Evolutionary conservation across 2,113 vertebrate species (phyloP).

Genomic region (Jaculus jaculus): DNA sequence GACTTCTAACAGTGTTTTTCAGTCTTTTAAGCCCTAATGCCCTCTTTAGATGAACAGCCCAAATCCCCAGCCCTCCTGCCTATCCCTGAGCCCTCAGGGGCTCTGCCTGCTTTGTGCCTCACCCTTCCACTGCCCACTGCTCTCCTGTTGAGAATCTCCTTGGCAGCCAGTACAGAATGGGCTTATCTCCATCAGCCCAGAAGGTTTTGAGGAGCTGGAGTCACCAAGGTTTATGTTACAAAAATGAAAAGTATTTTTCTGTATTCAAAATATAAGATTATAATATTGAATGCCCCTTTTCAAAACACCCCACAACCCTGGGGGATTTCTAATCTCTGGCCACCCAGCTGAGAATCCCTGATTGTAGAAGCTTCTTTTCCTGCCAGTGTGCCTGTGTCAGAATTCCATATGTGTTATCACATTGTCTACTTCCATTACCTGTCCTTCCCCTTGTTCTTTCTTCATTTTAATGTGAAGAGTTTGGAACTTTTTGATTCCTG

Average conservation of each 20-base stretch:
- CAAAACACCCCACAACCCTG: neutral
- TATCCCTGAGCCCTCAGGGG: neutral
- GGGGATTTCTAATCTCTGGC: neutral
- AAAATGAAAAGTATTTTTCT: conserved; percentile 22
- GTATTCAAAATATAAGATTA: conserved; percentile 9
- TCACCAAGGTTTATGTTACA: conserved; percentile 27
- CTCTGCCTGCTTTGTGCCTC: neutral
- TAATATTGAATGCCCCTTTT: conserved; percentile 19
- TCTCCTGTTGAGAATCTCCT: neutral
- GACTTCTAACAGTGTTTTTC: neutral
- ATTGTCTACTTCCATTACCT: neutral
- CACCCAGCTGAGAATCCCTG: neutral
- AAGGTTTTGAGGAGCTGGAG: neutral
- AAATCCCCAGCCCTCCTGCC: neutral
- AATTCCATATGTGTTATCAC: too few relatives aligned
- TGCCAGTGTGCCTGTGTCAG: too few relatives aligned
- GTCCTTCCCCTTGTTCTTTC: neutral
- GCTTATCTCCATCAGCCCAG: conserved; percentile 27
- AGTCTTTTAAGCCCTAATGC: neutral
- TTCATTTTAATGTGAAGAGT: conserved; percentile 8
- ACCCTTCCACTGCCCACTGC: neutral
- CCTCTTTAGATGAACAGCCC: neutral
- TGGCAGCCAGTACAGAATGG: neutral
- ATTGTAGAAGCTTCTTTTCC: neutral
- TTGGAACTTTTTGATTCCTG: conserved; percentile 17